These are phyloP conservation scores for Erpornis zantholeuca DNA, from an alignment of 2,113 vertebrate genomes.

Conservation along the genomic window DNA sequence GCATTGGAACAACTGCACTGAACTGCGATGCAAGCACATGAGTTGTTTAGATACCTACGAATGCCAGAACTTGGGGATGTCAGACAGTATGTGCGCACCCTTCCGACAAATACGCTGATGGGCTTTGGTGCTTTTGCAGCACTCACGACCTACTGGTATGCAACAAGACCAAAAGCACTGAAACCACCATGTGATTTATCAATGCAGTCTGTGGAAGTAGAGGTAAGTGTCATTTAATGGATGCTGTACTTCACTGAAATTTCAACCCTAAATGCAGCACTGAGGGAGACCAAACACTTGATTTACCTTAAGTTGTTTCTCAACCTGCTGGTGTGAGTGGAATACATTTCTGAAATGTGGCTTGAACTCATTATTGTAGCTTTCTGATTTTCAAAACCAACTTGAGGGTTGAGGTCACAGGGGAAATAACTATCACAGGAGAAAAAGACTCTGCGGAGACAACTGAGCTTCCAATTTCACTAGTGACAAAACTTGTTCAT, in stretches of 20 bases:
- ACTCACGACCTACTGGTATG: constrained; percentile 93
- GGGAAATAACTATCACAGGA: neutral
- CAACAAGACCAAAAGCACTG: constrained; percentile 86
- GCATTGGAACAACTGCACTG: neutral
- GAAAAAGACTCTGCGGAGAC: neutral
- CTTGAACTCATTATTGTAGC: neutral
- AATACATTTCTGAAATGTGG: neutral
- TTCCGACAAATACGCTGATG: constrained; percentile 90
- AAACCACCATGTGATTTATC: constrained; percentile 88
- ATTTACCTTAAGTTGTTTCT: neutral
- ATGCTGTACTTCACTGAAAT: neutral
- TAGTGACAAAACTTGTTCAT: neutral
- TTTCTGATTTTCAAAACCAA: neutral
- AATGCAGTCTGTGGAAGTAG: constrained; percentile 88
- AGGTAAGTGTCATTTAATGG: constrained; percentile 71
- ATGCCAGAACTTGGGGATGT: constrained; percentile 91
- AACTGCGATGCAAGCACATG: constrained; percentile 86
- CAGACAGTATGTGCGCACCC: constrained; percentile 85
- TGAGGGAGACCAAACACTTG: neutral
- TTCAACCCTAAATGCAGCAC: neutral
- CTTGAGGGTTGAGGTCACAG: neutral
- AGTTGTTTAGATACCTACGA: constrained; percentile 87
- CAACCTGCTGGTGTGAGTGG: neutral
- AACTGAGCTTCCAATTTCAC: neutral
- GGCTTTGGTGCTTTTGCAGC: constrained; percentile 93